Base-by-base conservation (phyloP, 2,113 vertebrate species). In the Zosterops lateralis region DNA sequence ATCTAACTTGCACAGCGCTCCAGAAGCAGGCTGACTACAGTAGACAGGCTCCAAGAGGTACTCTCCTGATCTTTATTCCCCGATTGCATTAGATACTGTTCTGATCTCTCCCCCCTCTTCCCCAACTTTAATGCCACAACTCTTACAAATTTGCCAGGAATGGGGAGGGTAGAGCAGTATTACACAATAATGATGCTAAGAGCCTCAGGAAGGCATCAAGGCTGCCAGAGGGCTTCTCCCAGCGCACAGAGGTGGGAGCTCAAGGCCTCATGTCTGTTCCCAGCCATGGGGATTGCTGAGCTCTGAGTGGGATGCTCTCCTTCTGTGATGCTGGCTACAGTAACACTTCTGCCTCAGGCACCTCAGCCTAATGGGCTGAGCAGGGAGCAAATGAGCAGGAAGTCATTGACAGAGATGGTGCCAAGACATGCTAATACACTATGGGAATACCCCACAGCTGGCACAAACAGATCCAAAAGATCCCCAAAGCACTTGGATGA, bases 11-110 rank as follows among this genome's bases (percentile, higher is more conserved):
- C 42, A 83, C 10, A 45, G 28, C 22, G 54, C 60, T 87, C 87
- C 70, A 89, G 51, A 89, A 91, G 47, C 32, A 85, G 29, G 22
- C 74, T 93, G 73, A 81, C 84, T 58, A 58, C 71, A 73, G 26
- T 3, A n/a, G 28, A 75, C 54, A 84, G 60, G 60, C 42, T 75
- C 54, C 31, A 90, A 70, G 57, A 87, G 42, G 6, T 47, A 66
- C 0, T 0, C 42, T 77, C 31, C 36, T 88, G 65, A 74, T 56
- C 25, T 76, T 89, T 82, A 84, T 44, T 91, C 32, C 29, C 40
- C 47, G 36, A 72, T 65, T 72, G 29, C 51, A 61, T 48, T 65
- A 61, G 68, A 51, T 25, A 45, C 45, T 36, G n/a, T 26, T 78
- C 61, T 60, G n/a, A 82, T 79, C 38, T 68, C 42, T 79, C 61